Evolutionary conservation across 2,888 invertebrate genomes (phyloP).

Genomic region (Polymixis lichenea): DNA sequence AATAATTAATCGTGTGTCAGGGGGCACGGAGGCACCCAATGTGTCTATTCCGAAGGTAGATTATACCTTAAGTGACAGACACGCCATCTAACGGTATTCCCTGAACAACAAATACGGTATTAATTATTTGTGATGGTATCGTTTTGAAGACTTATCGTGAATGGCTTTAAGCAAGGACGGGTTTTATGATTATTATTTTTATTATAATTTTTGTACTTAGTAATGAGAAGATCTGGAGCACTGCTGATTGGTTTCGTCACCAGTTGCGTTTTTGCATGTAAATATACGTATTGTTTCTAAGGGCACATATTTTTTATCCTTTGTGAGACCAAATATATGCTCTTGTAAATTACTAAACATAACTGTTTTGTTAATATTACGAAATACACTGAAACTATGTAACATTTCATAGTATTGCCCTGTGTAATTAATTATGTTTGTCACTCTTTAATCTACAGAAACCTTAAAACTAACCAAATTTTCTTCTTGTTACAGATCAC

Average conservation of each 20-base stretch:
- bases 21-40: conserved; percentile 16
- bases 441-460: background rate
- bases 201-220: background rate
- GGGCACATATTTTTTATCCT: no score
- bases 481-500: conserved; percentile 82
- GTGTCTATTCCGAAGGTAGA: conserved; percentile 35
- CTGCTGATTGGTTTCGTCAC: background rate
- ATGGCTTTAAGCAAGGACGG: background rate
- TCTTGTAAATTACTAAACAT: background rate
- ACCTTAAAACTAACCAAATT: conserved; percentile 5
- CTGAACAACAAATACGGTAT: conserved; percentile 31
- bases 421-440: background rate
- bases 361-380: background rate
- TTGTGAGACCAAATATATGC: no score
- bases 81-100: conserved; percentile 36
- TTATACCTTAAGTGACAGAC: conserved; percentile 42
- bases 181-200: no score
- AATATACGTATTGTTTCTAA: background rate
- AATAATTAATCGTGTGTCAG: conserved; percentile 59
- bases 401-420: background rate
- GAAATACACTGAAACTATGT: background rate
- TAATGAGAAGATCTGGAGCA: background rate
- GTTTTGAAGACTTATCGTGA: background rate
- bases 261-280: background rate
- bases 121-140: conserved; percentile 16